phyloP scores from a whole-genome alignment of 1,140 invertebrate species.

The Drosophila repleta region DNA sequence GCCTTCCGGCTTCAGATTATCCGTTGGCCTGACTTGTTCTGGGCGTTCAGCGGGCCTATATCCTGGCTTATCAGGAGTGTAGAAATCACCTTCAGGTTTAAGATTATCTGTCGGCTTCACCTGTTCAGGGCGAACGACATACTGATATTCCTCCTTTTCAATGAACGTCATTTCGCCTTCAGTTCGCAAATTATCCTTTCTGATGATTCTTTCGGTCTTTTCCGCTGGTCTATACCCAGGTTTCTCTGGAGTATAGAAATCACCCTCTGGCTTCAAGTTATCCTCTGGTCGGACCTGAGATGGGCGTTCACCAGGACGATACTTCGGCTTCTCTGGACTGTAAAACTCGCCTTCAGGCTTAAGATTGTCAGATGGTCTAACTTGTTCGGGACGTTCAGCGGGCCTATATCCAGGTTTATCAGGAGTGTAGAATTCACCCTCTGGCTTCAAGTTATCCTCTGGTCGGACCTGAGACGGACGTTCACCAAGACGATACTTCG shows the following conservation, averaged over 20 bases:
- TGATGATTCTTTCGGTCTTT: slow-evolving; percentile 23
- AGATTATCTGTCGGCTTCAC: slow-evolving; percentile 86
- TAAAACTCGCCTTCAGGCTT: neutral
- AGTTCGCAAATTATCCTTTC: slow-evolving; percentile 85
- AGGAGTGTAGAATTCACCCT: neutral
- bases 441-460: neutral
- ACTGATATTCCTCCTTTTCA: slow-evolving; percentile 80
- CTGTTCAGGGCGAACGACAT: slow-evolving; percentile 86
- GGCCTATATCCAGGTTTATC: neutral
- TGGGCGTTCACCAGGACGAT: neutral
- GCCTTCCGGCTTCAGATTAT: slow-evolving; percentile 55
- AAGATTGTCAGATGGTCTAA: neutral
- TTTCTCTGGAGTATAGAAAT: neutral
- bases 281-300: neutral
- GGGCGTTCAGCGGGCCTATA: slow-evolving; percentile 84
- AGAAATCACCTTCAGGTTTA: slow-evolving; percentile 85
- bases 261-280: neutral
- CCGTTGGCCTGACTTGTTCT: slow-evolving; percentile 75
- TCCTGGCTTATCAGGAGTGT: slow-evolving; percentile 57
- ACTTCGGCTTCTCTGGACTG: neutral
- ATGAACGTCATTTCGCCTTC: slow-evolving; percentile 86
- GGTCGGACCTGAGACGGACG: neutral
- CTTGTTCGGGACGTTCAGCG: neutral
- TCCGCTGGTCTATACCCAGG: slow-evolving; percentile 69
- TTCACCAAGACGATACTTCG: neutral